These are phyloP conservation scores for Siniperca scherzeri DNA, from an alignment of 2,797 vertebrate species.

Conservation along the genomic window DNA sequence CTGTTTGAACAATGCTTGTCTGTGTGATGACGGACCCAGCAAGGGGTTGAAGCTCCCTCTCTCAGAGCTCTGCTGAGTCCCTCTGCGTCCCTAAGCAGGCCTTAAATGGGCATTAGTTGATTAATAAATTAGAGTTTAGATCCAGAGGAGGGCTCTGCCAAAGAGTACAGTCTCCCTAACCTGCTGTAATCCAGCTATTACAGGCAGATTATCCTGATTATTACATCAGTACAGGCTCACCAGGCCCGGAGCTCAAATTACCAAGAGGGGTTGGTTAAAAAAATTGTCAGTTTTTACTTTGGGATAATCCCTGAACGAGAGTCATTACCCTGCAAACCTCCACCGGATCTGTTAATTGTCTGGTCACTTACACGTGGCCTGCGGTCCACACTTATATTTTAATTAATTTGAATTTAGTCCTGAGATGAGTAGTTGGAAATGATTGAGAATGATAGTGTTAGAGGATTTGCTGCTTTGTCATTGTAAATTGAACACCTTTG, in stretches of 20 bases:
- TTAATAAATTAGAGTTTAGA: conserved; percentile 66
- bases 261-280: conserved; percentile 17
- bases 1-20: not conserved
- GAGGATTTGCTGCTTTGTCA: not conserved
- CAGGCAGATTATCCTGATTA: conserved; percentile 76
- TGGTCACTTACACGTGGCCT: not conserved
- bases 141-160: conserved; percentile 45
- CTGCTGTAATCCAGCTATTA: conserved; percentile 77
- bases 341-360: not conserved
- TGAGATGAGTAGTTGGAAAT: not conserved
- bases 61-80: conserved; percentile 23
- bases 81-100: conserved; percentile 34
- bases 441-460: not conserved
- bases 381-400: not conserved
- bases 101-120: conserved; percentile 55
- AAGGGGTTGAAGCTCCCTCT: conserved; percentile 5
- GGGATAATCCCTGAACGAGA: conserved; percentile 70
- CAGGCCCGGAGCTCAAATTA: conserved; percentile 56
- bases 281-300: conserved; percentile 41
- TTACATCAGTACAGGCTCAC: conserved; percentile 37
- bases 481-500: not conserved
- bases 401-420: not conserved
- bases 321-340: conserved; percentile 32
- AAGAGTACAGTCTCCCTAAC: conserved; percentile 48
- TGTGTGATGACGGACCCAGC: not conserved